Conservation (phyloP, 2,113 vertebrate species). For the Sula dactylatra region DNA sequence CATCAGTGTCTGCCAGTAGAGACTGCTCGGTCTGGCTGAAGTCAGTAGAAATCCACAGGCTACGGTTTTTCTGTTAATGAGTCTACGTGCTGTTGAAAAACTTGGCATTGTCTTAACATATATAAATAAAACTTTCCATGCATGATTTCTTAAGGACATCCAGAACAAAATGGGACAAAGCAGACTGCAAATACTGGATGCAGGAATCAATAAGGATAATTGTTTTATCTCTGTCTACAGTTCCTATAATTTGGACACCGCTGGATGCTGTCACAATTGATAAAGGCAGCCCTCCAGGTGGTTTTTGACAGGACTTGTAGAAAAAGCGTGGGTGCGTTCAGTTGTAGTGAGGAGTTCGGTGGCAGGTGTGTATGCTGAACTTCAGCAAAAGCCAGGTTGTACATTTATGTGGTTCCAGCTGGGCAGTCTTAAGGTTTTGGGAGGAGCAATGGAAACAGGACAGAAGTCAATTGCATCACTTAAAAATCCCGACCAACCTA, state of each 20-base stretch:
- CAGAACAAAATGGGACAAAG: not conserved
- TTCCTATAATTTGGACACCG: rapidly evolving
- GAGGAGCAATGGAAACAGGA: not conserved
- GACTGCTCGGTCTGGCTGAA: not conserved
- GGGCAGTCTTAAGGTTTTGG: not conserved
- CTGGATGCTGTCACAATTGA: not conserved
- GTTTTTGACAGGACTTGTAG: rapidly evolving
- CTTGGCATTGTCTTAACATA: rapidly evolving
- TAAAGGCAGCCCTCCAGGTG: not conserved
- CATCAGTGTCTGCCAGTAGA: not conserved
- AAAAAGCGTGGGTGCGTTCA: rapidly evolving
- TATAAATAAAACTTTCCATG: not conserved
- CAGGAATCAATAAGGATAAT: not conserved
- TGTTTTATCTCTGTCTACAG: not conserved
- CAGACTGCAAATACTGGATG: not conserved
- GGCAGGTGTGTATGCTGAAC: not conserved
- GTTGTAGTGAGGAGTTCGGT: not conserved
- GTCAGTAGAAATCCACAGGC: not conserved
- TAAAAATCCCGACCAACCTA: rapidly evolving
- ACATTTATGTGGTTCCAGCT: not conserved
- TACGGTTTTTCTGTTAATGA: not conserved
- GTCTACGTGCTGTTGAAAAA: not conserved
- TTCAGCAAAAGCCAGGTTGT: rapidly evolving
- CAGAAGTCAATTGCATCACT: not conserved
- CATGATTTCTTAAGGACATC: not conserved